A percentile compares a stretch with the other conserved stretches of the same genome.
Evolutionary conservation across 2,888 invertebrate species (phyloP).

Genomic region (Perithous albicinctus): DNA sequence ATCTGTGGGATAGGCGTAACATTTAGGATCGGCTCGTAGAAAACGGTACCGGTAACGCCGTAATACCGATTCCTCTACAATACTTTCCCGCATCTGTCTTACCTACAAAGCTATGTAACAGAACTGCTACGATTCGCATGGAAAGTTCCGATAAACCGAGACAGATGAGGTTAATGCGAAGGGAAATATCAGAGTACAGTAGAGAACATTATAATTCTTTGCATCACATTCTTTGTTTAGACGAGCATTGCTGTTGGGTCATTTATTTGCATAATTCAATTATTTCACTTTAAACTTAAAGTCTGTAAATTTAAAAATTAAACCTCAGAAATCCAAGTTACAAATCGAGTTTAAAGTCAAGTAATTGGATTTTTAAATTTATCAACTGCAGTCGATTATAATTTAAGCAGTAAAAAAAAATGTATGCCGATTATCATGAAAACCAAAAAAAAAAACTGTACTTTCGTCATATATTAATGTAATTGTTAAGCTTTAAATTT

Average conservation of each 20-base stretch:
- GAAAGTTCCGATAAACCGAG: constrained; percentile 53
- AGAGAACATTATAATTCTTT: constrained; percentile 31
- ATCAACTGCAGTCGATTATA: too few species aligned
- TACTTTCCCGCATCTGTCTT: constrained; percentile 43
- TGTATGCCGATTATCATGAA: too few species aligned
- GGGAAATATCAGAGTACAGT: constrained; percentile 13
- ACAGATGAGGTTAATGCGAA: constrained; percentile 23
- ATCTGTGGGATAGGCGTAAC: constrained; percentile 81
- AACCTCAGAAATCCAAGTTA: too few species aligned
- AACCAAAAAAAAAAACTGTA: too few species aligned
- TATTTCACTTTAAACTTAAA: too few species aligned
- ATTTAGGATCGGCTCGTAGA: constrained; percentile 74
- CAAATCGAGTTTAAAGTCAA: too few species aligned
- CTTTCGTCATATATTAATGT: too few species aligned
- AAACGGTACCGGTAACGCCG: constrained; percentile 41
- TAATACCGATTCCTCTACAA: constrained; percentile 41
- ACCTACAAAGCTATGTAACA: not conserved
- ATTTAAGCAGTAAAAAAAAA: too few species aligned
- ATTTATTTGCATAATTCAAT: too few species aligned
- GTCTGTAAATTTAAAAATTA: too few species aligned
- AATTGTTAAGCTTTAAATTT: too few species aligned
- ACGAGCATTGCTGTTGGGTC: constrained; percentile 29
- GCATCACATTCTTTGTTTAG: constrained; percentile 16
- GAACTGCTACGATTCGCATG: not conserved
- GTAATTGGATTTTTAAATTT: too few species aligned